These are phyloP conservation scores for Caenorhabditis zanzibari DNA, from an alignment of 2,888 invertebrate genomes.

Conservation along the genomic window DNA sequence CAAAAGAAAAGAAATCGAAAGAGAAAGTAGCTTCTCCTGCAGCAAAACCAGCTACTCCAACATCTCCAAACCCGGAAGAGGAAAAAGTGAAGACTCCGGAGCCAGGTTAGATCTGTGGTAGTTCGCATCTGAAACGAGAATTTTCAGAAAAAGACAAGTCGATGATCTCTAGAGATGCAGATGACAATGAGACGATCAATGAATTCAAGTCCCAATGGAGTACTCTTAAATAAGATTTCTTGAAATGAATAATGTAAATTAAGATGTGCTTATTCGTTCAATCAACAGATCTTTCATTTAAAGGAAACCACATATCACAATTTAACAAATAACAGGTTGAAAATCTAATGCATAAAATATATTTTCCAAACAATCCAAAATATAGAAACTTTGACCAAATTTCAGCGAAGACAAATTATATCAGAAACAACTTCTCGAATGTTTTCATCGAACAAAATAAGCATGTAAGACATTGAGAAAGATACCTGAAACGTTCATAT, in stretches of 20 bases:
- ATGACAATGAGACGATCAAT: slow-evolving; percentile 20
- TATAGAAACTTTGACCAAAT: no score
- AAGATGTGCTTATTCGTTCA: no score
- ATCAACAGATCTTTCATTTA: no score
- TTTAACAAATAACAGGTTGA: background rate
- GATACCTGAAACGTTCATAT: slow-evolving; percentile 3
- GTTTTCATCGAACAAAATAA: slow-evolving; percentile 11
- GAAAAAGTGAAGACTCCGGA: slow-evolving; percentile 3
- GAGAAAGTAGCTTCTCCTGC: background rate
- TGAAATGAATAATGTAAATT: no score
- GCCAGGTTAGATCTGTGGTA: background rate
- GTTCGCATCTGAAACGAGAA: background rate
- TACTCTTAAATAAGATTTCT: background rate
- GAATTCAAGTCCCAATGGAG: slow-evolving; percentile 4
- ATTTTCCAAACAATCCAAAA: no score
- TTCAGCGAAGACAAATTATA: background rate
- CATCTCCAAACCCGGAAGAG: background rate
- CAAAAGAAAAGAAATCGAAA: slow-evolving; percentile 15
- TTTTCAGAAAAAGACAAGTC: background rate
- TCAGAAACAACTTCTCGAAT: background rate
- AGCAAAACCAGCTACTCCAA: background rate
- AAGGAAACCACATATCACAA: no score
- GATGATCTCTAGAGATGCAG: slow-evolving; percentile 1
- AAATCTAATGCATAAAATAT: no score
- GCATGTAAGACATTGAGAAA: slow-evolving; percentile 23